Percentiles rank a stretch among this genome's conserved stretches.
Evolutionary conservation across 2,113 vertebrate genomes (phyloP).

Genomic region (Orcinus orca): DNA sequence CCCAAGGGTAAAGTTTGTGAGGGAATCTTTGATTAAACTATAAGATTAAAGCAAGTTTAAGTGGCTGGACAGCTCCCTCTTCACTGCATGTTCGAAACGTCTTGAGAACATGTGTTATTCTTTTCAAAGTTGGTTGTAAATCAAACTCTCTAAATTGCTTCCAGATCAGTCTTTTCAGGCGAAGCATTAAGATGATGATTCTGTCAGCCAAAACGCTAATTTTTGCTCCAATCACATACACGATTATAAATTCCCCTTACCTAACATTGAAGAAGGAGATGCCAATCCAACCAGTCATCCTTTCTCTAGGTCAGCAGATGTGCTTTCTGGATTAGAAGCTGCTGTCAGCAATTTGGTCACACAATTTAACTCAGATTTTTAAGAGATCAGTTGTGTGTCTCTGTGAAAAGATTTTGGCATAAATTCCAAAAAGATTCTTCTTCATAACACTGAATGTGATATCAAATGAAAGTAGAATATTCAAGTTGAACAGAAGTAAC

Average conservation of each 20-base stretch:
- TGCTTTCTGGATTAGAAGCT: constrained; percentile 35
- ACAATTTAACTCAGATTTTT: constrained; percentile 9
- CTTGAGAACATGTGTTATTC: constrained; percentile 68
- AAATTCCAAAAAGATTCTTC: constrained; percentile 1
- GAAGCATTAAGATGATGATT: constrained; percentile 51
- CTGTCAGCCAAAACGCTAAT: constrained; percentile 59
- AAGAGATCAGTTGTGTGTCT: background rate
- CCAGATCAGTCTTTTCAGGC: constrained; percentile 67
- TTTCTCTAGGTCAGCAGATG: constrained; percentile 48
- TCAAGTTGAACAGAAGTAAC: background rate
- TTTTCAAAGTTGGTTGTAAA: constrained; percentile 71
- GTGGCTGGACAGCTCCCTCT: constrained; percentile 63
- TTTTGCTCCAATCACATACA: constrained; percentile 35
- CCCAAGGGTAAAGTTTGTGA: constrained; percentile 39
- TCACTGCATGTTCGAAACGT: constrained; percentile 38
- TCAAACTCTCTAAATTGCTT: constrained; percentile 70
- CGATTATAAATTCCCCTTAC: constrained; percentile 40
- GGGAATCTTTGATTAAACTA: constrained; percentile 62
- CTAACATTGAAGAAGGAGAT: constrained; percentile 55
- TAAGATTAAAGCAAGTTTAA: constrained; percentile 70
- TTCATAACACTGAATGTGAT: background rate
- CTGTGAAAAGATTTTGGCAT: background rate
- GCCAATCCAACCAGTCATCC: constrained; percentile 28
- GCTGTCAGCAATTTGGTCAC: constrained; percentile 37
- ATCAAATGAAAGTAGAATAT: background rate